A percentile compares a stretch with the other conserved stretches of the same genome.
Evolutionary conservation across 2,888 invertebrate species (phyloP).

Genomic region (Argyresthia goedartella): DNA sequence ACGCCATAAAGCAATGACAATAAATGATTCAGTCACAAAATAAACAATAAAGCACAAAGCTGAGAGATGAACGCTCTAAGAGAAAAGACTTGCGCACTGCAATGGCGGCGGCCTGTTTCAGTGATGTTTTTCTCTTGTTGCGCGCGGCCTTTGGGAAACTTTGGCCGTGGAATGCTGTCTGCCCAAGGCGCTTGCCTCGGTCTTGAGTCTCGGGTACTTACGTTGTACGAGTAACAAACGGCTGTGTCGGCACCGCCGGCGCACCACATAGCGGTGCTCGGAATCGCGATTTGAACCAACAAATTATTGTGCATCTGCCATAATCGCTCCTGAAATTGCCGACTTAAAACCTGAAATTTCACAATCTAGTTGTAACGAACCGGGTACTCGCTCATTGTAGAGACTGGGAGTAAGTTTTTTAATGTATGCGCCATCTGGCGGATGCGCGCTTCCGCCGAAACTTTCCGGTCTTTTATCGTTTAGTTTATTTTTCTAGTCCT

Average conservation of each 20-base stretch:
- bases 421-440: slow-evolving; percentile 54
- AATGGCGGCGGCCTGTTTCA: neutral
- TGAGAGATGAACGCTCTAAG: no score
- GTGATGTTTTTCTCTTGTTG: slow-evolving; percentile 7
- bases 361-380: neutral
- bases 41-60: no score
- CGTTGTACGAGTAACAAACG: slow-evolving; percentile 20
- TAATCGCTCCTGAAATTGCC: neutral
- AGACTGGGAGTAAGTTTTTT: neutral
- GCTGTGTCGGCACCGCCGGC: slow-evolving; percentile 22
- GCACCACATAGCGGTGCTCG: slow-evolving; percentile 20
- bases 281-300: slow-evolving; percentile 14
- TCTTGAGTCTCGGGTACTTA: slow-evolving; percentile 19
- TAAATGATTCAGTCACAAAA: no score
- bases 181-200: slow-evolving; percentile 18
- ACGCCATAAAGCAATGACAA: no score
- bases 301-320: slow-evolving; percentile 6
- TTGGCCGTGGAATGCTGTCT: slow-evolving; percentile 26
- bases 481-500: slow-evolving; percentile 51
- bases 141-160: slow-evolving; percentile 21
- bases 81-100: neutral
- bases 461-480: slow-evolving; percentile 54
- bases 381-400: neutral
- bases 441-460: slow-evolving; percentile 61
- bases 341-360: no score